Percentiles rank a stretch among this genome's conserved stretches.
Conservation (phyloP, 2,888 invertebrate species). For the Mimachlamys varia region DNA sequence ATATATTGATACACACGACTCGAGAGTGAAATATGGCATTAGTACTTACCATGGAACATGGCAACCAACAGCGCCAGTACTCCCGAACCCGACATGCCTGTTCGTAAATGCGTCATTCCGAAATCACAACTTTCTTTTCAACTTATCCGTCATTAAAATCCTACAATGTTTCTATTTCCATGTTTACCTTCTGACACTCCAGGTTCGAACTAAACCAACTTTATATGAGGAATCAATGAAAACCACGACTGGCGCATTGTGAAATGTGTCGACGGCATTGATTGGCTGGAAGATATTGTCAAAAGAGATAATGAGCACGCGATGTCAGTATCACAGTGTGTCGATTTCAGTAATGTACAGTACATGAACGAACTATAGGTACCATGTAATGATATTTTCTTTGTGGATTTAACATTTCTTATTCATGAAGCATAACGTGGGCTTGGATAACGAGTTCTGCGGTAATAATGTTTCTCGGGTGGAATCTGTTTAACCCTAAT, state of each 20-base stretch:
- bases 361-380: not conserved
- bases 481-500: not conserved
- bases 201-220: not conserved
- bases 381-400: constrained; percentile 21
- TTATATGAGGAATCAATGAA: constrained; percentile 19
- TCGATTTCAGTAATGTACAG: not conserved
- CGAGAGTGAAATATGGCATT: not conserved
- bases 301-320: constrained; percentile 34
- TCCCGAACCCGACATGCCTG: not conserved
- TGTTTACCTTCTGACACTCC: not conserved
- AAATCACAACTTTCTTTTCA: not conserved
- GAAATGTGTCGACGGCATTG: constrained; percentile 31
- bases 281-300: constrained; percentile 32
- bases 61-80: not conserved
- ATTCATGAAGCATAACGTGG: constrained; percentile 5
- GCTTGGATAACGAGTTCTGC: not conserved
- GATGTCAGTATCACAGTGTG: constrained; percentile 3
- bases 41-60: not conserved
- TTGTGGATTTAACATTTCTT: constrained; percentile 10
- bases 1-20: not conserved
- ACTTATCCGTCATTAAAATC: not conserved
- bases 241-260: constrained; percentile 28
- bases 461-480: not conserved
- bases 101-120: not conserved
- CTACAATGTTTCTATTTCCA: not conserved